Evolutionary conservation across 1,140 invertebrate genomes (phyloP).

Genomic region (Tetragonula clypearis): DNA sequence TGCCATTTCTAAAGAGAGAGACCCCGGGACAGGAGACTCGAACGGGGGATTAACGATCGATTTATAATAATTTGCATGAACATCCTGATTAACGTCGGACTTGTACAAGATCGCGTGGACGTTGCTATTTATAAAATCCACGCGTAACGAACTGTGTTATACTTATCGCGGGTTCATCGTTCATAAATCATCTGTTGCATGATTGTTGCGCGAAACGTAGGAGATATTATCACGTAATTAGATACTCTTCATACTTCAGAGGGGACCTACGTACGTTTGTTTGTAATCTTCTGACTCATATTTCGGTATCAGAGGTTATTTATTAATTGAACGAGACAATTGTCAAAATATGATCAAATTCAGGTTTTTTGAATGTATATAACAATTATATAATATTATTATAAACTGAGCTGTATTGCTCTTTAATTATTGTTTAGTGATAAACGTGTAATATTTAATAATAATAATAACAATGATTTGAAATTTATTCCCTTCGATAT

Average conservation of each 20-base stretch:
- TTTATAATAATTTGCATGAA: constrained; percentile 59
- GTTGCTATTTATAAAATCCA: constrained; percentile 57
- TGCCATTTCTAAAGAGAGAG: constrained; percentile 20
- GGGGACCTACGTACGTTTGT: neutral
- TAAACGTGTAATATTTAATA: too few relatives aligned
- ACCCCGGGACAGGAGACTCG: neutral
- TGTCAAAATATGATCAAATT: neutral
- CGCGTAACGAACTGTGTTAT: constrained; percentile 25
- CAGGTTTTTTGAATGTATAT: neutral
- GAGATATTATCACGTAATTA: constrained; percentile 11
- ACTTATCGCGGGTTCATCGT: constrained; percentile 32
- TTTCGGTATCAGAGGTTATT: neutral
- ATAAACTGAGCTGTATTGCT: too few relatives aligned
- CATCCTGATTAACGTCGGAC: constrained; percentile 24
- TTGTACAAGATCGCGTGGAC: constrained; percentile 50
- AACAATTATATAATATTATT: neutral
- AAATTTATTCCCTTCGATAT: too few relatives aligned
- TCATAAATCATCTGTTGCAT: constrained; percentile 69
- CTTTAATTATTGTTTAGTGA: too few relatives aligned
- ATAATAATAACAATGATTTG: too few relatives aligned
- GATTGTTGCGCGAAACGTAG: constrained; percentile 40
- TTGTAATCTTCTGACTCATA: too few relatives aligned
- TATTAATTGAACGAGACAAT: neutral
- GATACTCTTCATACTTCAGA: neutral
- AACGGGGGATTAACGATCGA: constrained; percentile 48